These are phyloP conservation scores for Strongylocentrotus purpuratus DNA, from an alignment of 35 echinoderm and acorn worm species.

Conservation along the genomic window DNA sequence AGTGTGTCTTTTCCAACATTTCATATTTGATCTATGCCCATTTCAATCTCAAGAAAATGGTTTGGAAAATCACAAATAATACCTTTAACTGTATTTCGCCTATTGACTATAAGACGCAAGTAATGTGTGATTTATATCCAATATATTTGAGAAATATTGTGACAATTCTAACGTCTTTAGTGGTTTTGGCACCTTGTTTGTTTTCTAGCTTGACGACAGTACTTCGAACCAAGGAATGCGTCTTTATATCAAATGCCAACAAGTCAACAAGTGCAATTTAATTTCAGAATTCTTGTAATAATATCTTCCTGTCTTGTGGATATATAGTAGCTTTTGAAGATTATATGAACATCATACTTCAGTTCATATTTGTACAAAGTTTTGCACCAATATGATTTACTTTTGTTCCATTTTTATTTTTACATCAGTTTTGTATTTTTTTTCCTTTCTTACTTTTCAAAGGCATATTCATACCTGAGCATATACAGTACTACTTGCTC, in stretches of 20 bases:
- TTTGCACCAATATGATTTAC: no score
- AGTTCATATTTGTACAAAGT: not conserved
- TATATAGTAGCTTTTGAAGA: no score
- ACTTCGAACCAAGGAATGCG: not conserved
- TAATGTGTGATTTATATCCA: not conserved
- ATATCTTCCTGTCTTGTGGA: no score
- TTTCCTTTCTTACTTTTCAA: no score
- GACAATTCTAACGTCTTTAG: not conserved
- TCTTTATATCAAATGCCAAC: not conserved
- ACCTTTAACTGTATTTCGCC: not conserved
- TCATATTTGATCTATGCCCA: no score
- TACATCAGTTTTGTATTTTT: not conserved
- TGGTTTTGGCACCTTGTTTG: not conserved
- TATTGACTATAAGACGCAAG: not conserved
- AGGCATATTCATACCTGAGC: no score
- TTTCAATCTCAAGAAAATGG: no score
- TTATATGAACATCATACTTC: not conserved
- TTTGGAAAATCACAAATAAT: no score
- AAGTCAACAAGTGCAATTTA: not conserved
- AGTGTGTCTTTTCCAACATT: no score
- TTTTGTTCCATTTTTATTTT: not conserved
- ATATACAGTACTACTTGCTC: no score
- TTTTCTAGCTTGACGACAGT: not conserved
- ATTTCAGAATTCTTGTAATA: not conserved
- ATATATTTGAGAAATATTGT: not conserved